A percentile compares a stretch with the other conserved stretches of the same genome.
These are phyloP conservation scores for Dryococelus australis DNA, from an alignment of 2,888 invertebrate genomes.

Conservation along the genomic window DNA sequence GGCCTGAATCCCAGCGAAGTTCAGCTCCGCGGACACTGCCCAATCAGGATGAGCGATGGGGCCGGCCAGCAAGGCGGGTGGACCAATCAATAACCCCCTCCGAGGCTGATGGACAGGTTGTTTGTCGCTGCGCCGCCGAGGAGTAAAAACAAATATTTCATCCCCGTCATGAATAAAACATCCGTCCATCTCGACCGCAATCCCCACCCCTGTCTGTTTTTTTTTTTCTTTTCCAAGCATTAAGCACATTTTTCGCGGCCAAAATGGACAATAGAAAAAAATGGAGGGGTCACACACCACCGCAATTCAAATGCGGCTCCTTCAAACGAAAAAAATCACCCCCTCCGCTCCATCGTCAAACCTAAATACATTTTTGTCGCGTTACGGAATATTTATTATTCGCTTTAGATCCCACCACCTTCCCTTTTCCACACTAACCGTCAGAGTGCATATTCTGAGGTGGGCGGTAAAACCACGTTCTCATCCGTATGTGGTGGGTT, in stretches of 20 bases:
- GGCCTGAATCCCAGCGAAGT: neutral
- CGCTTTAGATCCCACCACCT: too few relatives aligned
- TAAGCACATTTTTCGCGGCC: neutral
- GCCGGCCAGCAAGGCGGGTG: neutral
- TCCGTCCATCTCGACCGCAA: neutral
- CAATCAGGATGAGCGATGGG: constrained; percentile 16
- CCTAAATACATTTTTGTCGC: too few relatives aligned
- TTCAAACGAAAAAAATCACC: neutral
- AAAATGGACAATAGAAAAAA: too few relatives aligned
- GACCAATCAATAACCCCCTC: neutral
- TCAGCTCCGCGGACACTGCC: neutral
- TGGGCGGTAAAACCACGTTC: neutral
- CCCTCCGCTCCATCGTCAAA: too few relatives aligned
- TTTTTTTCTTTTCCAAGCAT: neutral
- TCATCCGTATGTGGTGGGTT: too few relatives aligned
- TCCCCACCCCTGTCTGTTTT: neutral
- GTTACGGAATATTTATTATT: too few relatives aligned
- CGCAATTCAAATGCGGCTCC: neutral
- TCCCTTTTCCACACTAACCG: too few relatives aligned
- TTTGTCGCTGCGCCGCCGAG: neutral
- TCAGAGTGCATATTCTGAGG: neutral
- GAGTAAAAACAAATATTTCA: neutral
- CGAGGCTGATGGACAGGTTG: neutral
- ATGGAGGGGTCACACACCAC: neutral
- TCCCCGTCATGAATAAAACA: constrained; percentile 3